phyloP scores from a whole-genome alignment of 2,797 vertebrate species.

The Allobates femoralis region DNA sequence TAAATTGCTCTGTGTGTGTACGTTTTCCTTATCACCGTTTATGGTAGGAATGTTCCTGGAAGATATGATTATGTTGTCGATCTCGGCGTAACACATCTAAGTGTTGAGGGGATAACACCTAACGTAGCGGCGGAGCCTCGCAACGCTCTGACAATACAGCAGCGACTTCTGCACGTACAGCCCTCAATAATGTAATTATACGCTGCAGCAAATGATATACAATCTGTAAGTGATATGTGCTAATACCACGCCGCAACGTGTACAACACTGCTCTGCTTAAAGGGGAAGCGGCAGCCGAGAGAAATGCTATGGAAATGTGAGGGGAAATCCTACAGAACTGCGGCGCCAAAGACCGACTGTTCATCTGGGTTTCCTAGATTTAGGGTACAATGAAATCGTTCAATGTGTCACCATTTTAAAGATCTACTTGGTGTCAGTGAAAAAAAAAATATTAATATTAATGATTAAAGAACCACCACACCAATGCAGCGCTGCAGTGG shows the following conservation, averaged over 20 bases:
- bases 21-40: conserved; percentile 79
- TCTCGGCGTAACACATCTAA: conserved; percentile 79
- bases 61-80: conserved; percentile 82
- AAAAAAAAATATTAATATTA: background rate
- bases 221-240: conserved; percentile 29
- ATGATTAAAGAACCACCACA: no score
- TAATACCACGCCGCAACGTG: background rate
- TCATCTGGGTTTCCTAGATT: no score
- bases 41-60: conserved; percentile 76
- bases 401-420: background rate
- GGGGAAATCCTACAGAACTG: background rate
- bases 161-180: background rate
- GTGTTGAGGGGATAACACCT: conserved; percentile 66
- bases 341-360: no score
- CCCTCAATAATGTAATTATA: conserved; percentile 44
- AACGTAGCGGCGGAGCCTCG: conserved; percentile 6
- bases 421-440: background rate
- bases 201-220: conserved; percentile 11
- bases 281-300: background rate
- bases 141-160: conserved; percentile 32
- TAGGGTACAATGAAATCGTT: background rate
- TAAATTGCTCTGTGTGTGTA: conserved; percentile 77
- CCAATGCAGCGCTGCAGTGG: no score
- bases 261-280: background rate
- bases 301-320: background rate